These are phyloP conservation scores for Thalassoma bifasciatum DNA, from an alignment of 2,113 vertebrate genomes.

Conservation along the genomic window DNA sequence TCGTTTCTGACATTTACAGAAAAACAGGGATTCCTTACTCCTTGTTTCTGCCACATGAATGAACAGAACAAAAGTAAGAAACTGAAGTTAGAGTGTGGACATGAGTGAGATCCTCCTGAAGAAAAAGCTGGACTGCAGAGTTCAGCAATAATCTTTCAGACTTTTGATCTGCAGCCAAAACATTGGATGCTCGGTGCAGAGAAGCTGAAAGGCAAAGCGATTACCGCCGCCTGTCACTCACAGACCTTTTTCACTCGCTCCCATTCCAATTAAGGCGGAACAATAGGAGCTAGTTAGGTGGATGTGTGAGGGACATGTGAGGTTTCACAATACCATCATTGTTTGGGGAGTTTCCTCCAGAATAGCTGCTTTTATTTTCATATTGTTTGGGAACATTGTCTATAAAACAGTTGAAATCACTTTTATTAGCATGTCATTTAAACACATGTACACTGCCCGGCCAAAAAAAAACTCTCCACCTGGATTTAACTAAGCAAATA, in stretches of 20 bases:
- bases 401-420: not conserved
- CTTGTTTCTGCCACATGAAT: not conserved
- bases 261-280: not conserved
- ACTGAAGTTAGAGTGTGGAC: not conserved
- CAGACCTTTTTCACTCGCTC: not conserved
- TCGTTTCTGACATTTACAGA: not conserved
- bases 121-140: constrained; percentile 7
- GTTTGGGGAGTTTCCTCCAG: not conserved
- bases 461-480: too few species aligned
- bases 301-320: not conserved
- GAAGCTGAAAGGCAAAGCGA: constrained; percentile 36
- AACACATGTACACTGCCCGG: too few species aligned
- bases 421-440: too few species aligned
- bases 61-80: not conserved
- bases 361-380: not conserved
- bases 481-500: too few species aligned
- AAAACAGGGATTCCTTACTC: not conserved
- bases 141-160: not conserved
- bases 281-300: not conserved
- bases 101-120: constrained; percentile 1
- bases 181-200: not conserved
- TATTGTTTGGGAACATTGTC: not conserved
- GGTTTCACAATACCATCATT: constrained; percentile 4
- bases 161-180: not conserved
- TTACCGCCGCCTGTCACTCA: constrained; percentile 24